Conservation (phyloP, 1,140 invertebrate genomes). For the Hylyphantes graminicola region DNA sequence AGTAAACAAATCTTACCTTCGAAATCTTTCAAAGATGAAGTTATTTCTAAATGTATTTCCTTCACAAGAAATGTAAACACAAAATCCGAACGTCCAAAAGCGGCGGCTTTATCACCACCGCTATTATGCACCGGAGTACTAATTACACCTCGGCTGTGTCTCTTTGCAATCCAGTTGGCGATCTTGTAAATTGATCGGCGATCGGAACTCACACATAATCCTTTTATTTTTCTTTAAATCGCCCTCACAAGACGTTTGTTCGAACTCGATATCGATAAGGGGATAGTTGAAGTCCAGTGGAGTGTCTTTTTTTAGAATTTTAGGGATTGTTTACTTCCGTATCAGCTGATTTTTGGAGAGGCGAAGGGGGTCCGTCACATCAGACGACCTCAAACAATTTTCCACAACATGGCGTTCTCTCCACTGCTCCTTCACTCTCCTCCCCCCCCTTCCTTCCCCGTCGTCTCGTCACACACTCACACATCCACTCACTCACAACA, state of each 20-base stretch:
- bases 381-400: slow-evolving; percentile 61
- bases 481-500: slow-evolving; percentile 47
- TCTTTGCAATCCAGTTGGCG: slow-evolving; percentile 56
- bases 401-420: slow-evolving; percentile 61
- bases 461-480: slow-evolving; percentile 59
- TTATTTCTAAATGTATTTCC: too few relatives aligned
- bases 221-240: not conserved
- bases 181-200: slow-evolving; percentile 55
- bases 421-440: slow-evolving; percentile 48
- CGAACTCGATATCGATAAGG: not conserved
- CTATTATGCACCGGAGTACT: slow-evolving; percentile 57
- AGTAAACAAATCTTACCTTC: too few relatives aligned
- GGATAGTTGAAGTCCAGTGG: not conserved
- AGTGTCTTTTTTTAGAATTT: not conserved
- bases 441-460: slow-evolving; percentile 51
- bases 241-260: not conserved
- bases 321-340: slow-evolving; percentile 60
- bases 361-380: slow-evolving; percentile 44
- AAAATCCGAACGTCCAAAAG: too few relatives aligned
- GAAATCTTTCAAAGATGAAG: too few relatives aligned
- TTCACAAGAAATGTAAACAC: too few relatives aligned
- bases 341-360: slow-evolving; percentile 55
- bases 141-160: slow-evolving; percentile 39
- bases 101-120: slow-evolving; percentile 31
- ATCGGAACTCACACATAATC: slow-evolving; percentile 31